Conservation (phyloP, 2,113 vertebrate genomes). For the Aspiorhynchus laticeps region DNA sequence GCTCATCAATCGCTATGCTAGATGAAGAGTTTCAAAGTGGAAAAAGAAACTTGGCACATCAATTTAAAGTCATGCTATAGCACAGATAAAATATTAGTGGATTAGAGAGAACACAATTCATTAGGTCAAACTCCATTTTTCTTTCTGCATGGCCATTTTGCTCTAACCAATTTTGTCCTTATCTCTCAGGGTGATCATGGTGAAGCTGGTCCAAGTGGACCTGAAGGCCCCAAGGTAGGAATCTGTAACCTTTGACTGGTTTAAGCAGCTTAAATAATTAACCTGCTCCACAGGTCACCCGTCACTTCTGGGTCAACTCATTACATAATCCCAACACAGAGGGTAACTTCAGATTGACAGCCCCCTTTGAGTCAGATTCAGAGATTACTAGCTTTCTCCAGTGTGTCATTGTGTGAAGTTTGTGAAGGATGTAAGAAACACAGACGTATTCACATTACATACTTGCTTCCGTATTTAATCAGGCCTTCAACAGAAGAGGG, state of each 20-base stretch:
- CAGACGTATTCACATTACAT: not conserved
- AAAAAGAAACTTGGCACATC: constrained; percentile 20
- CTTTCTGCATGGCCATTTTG: constrained; percentile 31
- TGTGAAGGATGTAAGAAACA: not conserved
- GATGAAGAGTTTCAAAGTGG: not conserved
- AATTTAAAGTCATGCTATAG: not conserved
- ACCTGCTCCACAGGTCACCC: not conserved
- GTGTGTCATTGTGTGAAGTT: not conserved
- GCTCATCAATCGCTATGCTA: constrained; percentile 8
- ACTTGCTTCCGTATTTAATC: not conserved
- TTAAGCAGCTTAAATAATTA: constrained; percentile 10
- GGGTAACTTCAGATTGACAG: not conserved
- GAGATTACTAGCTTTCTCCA: not conserved
- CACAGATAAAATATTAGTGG: constrained; percentile 3
- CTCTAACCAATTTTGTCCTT: constrained; percentile 53
- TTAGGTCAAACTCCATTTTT: constrained; percentile 28
- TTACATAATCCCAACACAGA: constrained; percentile 26
- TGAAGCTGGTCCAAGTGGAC: constrained; percentile 76
- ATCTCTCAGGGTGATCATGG: constrained; percentile 81
- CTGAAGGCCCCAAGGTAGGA: constrained; percentile 80
- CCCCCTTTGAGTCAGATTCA: not conserved
- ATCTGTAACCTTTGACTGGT: constrained; percentile 6
- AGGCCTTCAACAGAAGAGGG: not conserved
- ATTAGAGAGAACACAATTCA: constrained; percentile 27
- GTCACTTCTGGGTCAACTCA: constrained; percentile 24